Base-by-base conservation (phyloP, 2,888 invertebrate species). In the Drosophila hawaiiensis region DNA sequence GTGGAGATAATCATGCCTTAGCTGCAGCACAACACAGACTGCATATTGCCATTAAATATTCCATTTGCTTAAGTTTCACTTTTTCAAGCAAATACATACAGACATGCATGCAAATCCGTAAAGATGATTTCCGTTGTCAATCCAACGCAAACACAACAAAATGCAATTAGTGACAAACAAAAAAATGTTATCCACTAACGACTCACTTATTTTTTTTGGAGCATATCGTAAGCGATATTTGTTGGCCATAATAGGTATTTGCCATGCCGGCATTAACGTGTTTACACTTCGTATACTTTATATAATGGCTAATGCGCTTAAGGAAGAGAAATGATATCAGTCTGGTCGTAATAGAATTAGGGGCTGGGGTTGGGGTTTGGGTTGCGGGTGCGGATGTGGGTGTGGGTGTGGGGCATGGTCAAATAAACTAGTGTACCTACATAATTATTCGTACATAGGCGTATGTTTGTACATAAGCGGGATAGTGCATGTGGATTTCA, bases 301-400 rank as follows among this genome's bases (percentile, higher is more conserved):
- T 67, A 66, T 66, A 66, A 66, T 35, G 50, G 56, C 56, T 67
- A 58, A 67, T 43, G 58, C 58, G 58, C 31, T 58, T 58, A 43
- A 58, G 31, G 22, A 58, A 25, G 43, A 43, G 58, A 29, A 41
- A 43, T 22, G n/a, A 58, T 58, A 58, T 58, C 19, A 41, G 41
- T 29, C 56, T n/a, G 52, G 19, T 29, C 25, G 28, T 47, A 47
- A 47, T 47, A 25, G 16, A 16, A 4, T 50, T 28, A 10, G 10
- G 33, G 31, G 33, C 22, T 16, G 25, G n/a, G 0, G 5, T 19
- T 22, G 29, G 9, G n/a, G 9, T 14, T 53, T 14, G 22, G 35
- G 10, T 4, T 10, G 6, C 39, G 9, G 28, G 6, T 7, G 14
- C 0, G 29, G 4, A 1, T 14, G n/a, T 4, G 4, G 28, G 12